Base-by-base conservation (phyloP, 2,888 invertebrate genomes). In the Parapristionchus giblindavisi region DNA sequence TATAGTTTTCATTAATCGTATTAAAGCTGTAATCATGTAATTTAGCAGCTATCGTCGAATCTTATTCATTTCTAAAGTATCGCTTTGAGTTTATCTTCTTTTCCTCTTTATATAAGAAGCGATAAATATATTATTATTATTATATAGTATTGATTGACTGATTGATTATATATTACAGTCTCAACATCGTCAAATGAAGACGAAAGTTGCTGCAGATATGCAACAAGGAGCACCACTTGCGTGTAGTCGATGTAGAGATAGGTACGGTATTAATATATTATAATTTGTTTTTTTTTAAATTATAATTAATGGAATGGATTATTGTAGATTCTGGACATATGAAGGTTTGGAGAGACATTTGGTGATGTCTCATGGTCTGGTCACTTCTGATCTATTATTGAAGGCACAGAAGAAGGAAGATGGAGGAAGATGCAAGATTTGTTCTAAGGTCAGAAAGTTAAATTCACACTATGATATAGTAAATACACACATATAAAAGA, bases 321-420 rank as follows among this genome's bases (percentile, higher is more conserved):
- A 0, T 65, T 66, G 40, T 27, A 77, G 77, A 3, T 98, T 97
- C 91, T 98, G 97, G 90, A 96, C 96, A 58, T 96, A 96, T 90
- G 93, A 96, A 90, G 98, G 98, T 27, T 90, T 98, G 77, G 96
- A 96, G 89, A 91, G 97, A 85, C 98, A 98, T 91, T 91, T 96
- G 85, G 91, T 96, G 79, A 96, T 96, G 79, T 93, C 94, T 38
- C 96, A 96, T 88, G 95, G 95, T 60, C 91, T 96, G 78, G 96
- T 96, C 51, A 96, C 96, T 75, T 94, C 94, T 81, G 95, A 95
- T 85, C 94, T 96, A 94, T 94, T 96, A 88, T 94, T 94, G 88
- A 94, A 95, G 63, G 95, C 96, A 58, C 95, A 96, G 89, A 94
- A 93, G 89, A 94, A 94, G 84, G 94, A 94, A 89, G 96, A 96